These are phyloP conservation scores for Platypus cylindrus DNA, from an alignment of 2,888 invertebrate genomes.

Conservation along the genomic window DNA sequence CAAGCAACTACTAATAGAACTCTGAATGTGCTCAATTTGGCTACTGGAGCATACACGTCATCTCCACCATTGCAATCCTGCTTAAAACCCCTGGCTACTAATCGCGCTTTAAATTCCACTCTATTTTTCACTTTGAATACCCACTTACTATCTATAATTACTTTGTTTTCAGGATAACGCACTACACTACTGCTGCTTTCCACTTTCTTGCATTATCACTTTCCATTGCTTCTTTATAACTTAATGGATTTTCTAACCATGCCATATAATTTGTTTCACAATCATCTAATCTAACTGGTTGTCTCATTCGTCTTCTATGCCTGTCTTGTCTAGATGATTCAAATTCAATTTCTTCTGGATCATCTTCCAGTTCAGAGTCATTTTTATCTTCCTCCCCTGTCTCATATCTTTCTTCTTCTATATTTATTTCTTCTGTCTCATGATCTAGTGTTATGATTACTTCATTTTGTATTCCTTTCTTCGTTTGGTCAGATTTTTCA, in stretches of 20 bases:
- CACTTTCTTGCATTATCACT: slow-evolving; percentile 1
- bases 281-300: too few species aligned
- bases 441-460: too few species aligned
- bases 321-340: too few species aligned
- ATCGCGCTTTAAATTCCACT: slow-evolving; percentile 13
- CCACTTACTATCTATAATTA: slow-evolving; percentile 13
- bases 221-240: not conserved
- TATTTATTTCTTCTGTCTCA: too few species aligned
- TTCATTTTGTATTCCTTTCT: too few species aligned
- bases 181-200: slow-evolving; percentile 6
- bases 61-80: slow-evolving; percentile 6
- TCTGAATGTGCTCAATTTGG: too few species aligned
- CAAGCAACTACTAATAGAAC: slow-evolving; percentile 1
- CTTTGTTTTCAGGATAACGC: slow-evolving; percentile 7
- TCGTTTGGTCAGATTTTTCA: not conserved
- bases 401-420: too few species aligned
- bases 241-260: not conserved
- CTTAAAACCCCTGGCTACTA: slow-evolving; percentile 19
- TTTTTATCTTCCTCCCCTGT: too few species aligned
- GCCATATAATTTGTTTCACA: too few species aligned
- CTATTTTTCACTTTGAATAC: slow-evolving; percentile 10
- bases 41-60: slow-evolving; percentile 9
- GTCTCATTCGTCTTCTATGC: too few species aligned
- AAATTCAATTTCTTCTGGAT: too few species aligned
- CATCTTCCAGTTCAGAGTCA: too few species aligned